These are phyloP conservation scores for Steromphala cineraria DNA, from an alignment of 2,888 invertebrate genomes.

Conservation along the genomic window DNA sequence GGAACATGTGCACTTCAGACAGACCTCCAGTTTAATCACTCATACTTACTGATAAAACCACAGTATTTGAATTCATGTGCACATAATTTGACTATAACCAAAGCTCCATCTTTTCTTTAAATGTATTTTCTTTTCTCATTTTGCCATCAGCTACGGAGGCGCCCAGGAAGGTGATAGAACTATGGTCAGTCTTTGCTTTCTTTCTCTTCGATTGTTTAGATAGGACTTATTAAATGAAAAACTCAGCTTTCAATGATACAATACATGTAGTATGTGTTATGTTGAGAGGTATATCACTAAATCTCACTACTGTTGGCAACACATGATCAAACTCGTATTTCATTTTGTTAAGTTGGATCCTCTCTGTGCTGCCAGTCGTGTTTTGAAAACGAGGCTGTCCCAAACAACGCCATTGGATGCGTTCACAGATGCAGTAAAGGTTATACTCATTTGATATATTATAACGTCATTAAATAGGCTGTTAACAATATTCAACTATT, in stretches of 20 bases:
- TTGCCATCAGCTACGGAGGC: constrained; percentile 79
- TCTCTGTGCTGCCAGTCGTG: constrained; percentile 53
- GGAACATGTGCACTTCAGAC: too few species aligned
- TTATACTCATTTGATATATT: too few species aligned
- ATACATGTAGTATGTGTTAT: too few species aligned
- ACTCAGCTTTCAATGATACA: too few species aligned
- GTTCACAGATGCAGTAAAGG: constrained; percentile 51
- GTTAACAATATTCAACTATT: too few species aligned
- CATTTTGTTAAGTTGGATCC: constrained; percentile 56
- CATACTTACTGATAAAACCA: too few species aligned
- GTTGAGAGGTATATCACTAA: not conserved
- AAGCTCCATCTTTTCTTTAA: too few species aligned
- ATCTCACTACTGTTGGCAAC: not conserved
- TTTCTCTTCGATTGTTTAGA: too few species aligned
- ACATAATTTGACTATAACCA: too few species aligned
- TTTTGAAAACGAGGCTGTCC: constrained; percentile 37
- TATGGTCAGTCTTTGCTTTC: constrained; percentile 78
- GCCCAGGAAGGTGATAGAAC: constrained; percentile 86
- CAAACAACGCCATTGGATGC: constrained; percentile 42
- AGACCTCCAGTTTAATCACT: too few species aligned
- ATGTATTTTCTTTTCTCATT: not conserved
- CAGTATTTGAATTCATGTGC: too few species aligned
- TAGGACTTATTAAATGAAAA: not conserved
- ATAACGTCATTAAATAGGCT: too few species aligned
- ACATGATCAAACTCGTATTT: not conserved